Percentiles rank a stretch among this genome's conserved stretches.
phyloP scores from a whole-genome alignment of 2,113 vertebrate genomes.

The Xiphophorus maculatus region DNA sequence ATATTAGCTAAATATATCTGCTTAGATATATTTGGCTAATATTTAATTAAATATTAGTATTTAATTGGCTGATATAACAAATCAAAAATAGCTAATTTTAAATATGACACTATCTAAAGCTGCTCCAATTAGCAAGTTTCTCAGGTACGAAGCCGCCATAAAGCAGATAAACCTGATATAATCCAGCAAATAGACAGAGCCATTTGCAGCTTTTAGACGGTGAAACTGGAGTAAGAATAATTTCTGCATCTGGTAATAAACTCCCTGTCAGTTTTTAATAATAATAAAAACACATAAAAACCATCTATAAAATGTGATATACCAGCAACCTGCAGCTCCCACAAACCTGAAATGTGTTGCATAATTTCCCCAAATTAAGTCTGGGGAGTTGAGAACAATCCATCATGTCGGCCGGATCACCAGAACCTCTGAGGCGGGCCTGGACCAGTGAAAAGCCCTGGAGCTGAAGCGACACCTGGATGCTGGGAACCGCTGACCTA shows the following conservation, averaged over 20 bases:
- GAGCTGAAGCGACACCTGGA: constrained; percentile 47
- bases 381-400: constrained; percentile 1
- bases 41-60: no score
- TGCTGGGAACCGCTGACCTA: constrained; percentile 51
- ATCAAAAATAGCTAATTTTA: no score
- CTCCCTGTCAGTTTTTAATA: neutral
- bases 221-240: neutral
- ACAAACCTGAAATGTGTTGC: neutral
- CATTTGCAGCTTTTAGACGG: neutral
- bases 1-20: no score
- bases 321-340: neutral
- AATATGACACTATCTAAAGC: no score
- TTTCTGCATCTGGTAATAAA: neutral
- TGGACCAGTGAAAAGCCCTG: constrained; percentile 6
- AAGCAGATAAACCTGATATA: neutral
- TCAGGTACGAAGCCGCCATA: no score
- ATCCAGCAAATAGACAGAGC: neutral
- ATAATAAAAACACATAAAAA: neutral
- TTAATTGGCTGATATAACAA: no score
- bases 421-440: constrained; percentile 13
- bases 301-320: neutral
- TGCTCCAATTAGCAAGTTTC: no score
- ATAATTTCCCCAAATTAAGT: neutral
- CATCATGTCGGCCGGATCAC: constrained; percentile 20
- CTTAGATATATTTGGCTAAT: no score